A percentile compares a stretch with the other conserved stretches of the same genome.
Conservation (phyloP, 2,113 vertebrate genomes). For the Scomber japonicus region DNA sequence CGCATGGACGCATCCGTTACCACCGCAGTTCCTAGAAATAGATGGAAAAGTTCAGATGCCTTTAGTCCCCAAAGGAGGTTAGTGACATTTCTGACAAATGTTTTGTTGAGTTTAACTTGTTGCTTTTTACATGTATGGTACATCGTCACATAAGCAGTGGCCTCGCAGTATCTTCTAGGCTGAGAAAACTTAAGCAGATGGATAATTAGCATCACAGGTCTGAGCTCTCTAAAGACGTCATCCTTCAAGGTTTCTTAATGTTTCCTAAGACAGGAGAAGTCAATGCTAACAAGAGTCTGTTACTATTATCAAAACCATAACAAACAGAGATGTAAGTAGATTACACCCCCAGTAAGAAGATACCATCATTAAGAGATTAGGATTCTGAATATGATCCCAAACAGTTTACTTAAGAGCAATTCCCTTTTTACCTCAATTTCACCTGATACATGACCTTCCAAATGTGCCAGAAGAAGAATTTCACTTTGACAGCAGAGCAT, state of each 20-base stretch:
- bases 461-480: not conserved
- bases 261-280: not conserved
- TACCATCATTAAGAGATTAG: not conserved
- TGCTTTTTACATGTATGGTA: not conserved
- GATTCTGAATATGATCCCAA: no score
- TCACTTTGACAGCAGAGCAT: not conserved
- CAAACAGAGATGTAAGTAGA: not conserved
- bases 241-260: not conserved
- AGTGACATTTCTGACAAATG: constrained; percentile 45
- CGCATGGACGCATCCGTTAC: constrained; percentile 59
- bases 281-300: not conserved
- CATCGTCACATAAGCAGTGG: constrained; percentile 15
- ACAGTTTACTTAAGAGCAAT: no score
- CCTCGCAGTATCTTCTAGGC: not conserved
- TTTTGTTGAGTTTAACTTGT: constrained; percentile 18
- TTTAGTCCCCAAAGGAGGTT: constrained; percentile 35
- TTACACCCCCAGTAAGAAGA: not conserved
- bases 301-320: not conserved
- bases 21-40: constrained; percentile 53
- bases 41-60: constrained; percentile 52
- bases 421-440: not conserved
- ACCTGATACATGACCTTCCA: constrained; percentile 16
- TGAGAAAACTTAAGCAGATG: not conserved
- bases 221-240: not conserved
- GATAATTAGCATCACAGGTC: not conserved